phyloP scores from a whole-genome alignment of 1,140 invertebrate genomes.

The Aphidius ervi region DNA sequence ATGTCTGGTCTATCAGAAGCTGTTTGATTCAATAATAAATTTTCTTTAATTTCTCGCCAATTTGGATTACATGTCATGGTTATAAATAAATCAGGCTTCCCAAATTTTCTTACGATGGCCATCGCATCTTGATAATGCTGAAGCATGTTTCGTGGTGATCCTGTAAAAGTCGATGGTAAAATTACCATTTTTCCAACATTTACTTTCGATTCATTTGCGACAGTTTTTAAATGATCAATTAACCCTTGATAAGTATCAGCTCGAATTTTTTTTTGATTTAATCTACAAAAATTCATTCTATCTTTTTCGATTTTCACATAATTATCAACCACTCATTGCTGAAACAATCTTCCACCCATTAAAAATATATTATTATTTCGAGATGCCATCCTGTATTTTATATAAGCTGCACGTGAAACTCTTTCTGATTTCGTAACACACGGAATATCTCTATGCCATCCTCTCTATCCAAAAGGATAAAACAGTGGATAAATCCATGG shows the following conservation, averaged over 20 bases:
- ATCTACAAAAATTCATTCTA: conserved; percentile 12
- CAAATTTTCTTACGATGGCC: conserved; percentile 47
- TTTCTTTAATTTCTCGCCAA: neutral
- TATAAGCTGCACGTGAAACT: conserved; percentile 4
- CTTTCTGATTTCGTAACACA: neutral
- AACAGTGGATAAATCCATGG: conserved; percentile 13
- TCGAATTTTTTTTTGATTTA: conserved; percentile 18
- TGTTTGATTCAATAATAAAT: conserved; percentile 1
- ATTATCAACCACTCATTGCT: conserved; percentile 20
- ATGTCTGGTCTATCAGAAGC: conserved; percentile 25
- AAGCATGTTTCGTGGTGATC: conserved; percentile 45
- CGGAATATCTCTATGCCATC: conserved; percentile 1
- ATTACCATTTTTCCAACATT: conserved; percentile 32
- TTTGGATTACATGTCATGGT: conserved; percentile 23
- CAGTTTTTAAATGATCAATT: conserved; percentile 14
- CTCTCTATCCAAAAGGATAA: conserved; percentile 6
- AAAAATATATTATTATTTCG: conserved; percentile 14
- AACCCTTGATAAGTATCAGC: conserved; percentile 19
- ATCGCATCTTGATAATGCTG: conserved; percentile 46
- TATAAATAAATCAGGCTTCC: conserved; percentile 44
- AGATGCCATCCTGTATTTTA: conserved; percentile 8
- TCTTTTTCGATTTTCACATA: conserved; percentile 22
- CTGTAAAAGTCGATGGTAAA: conserved; percentile 39
- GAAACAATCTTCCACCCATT: conserved; percentile 17
- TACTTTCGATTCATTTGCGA: conserved; percentile 10